Evolutionary conservation across 1,140 invertebrate genomes (phyloP).

Genomic region (Chironomus striatipennis): DNA sequence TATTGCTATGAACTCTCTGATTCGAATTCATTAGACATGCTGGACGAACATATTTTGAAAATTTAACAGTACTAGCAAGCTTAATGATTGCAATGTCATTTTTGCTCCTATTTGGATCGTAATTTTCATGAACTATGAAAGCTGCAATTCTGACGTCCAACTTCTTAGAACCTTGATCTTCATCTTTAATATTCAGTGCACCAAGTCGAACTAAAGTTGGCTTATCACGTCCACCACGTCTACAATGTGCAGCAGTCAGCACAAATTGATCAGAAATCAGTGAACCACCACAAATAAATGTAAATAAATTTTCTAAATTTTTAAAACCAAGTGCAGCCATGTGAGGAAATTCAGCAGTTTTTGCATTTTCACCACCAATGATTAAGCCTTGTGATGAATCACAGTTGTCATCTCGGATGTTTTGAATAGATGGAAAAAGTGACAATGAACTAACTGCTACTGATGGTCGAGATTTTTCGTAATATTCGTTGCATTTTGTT

Average conservation of each 20-base stretch:
- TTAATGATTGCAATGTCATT: conserved; percentile 54
- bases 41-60: conserved; percentile 44
- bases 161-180: conserved; percentile 26
- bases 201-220: background rate
- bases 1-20: conserved; percentile 29
- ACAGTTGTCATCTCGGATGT: background rate
- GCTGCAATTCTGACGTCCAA: conserved; percentile 29
- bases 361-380: conserved; percentile 44
- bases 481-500: background rate
- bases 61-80: conserved; percentile 39
- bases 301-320: background rate
- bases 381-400: conserved; percentile 41
- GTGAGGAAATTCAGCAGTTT: conserved; percentile 29
- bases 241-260: conserved; percentile 38
- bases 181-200: background rate
- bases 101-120: conserved; percentile 45
- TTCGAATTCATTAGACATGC: conserved; percentile 48
- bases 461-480: background rate
- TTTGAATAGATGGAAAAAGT: background rate
- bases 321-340: background rate
- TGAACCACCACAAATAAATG: conserved; percentile 33
- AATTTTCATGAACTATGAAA: conserved; percentile 43
- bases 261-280: conserved; percentile 36
- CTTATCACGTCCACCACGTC: background rate
- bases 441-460: background rate